A percentile compares a stretch with the other conserved stretches of the same genome.
Conservation (phyloP, 2,797 vertebrate genomes). For the Glyptemys insculpta region DNA sequence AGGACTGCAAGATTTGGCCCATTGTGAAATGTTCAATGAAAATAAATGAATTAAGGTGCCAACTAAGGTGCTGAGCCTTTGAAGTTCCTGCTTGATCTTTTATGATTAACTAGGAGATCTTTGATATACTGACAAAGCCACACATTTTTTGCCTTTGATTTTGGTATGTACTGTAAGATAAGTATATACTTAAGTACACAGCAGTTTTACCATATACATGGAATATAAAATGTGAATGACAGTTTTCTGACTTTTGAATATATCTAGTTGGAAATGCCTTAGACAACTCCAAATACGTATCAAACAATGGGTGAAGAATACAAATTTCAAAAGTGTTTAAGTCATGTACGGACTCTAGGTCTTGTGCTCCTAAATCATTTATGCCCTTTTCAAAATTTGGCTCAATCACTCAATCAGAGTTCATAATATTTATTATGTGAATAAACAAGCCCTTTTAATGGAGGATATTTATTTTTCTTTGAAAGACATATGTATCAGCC, state of each 20-base stretch:
- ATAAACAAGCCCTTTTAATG: not conserved
- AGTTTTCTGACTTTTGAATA: not conserved
- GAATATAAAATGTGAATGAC: not conserved
- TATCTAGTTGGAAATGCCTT: not conserved
- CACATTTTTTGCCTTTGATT: not conserved
- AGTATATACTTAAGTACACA: not conserved
- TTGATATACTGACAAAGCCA: not conserved
- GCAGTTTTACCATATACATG: not conserved
- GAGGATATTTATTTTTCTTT: not conserved
- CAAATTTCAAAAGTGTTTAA: not conserved
- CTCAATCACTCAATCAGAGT: not conserved
- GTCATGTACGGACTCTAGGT: not conserved
- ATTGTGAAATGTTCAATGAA: not conserved
- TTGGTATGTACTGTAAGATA: not conserved
- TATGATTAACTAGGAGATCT: not conserved
- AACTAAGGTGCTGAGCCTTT: not conserved
- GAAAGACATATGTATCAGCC: rapidly evolving
- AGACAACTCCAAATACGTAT: not conserved
- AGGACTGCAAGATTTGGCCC: not conserved
- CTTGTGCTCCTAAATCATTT: not conserved
- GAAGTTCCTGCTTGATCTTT: not conserved
- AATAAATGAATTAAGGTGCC: not conserved
- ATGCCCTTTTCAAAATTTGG: not conserved
- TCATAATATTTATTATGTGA: not conserved
- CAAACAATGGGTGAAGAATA: not conserved